Evolutionary conservation across 2,888 invertebrate genomes (phyloP), one percentile per base, ranked within the genome.

Genomic region (Caenorhabditis wallacei): DNA sequence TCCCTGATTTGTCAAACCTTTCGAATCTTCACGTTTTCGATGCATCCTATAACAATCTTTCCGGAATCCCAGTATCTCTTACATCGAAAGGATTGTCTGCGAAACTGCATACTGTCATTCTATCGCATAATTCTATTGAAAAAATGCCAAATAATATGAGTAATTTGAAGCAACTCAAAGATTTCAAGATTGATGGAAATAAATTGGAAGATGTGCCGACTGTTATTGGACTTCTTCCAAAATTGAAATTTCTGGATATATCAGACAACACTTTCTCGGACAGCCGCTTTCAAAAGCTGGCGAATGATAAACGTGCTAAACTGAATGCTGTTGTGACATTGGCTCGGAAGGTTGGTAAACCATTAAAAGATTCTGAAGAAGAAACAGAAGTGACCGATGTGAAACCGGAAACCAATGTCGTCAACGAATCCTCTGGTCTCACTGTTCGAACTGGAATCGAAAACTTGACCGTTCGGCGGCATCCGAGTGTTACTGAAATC

Each of bases 281-380:
- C 20, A 51, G 66, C 1, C 70, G 88, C 3, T 87, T 88, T 56
- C 69, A 71, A 51, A 87, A 87, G 56, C 54, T 88, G 53, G 78
- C 84, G 2, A 88, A 88, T 54, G 88, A 88, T 22, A 84, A 82
- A 43, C 56, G 88, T 35, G 78, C 84, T 0, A 88, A 86, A 66
- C 78, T 88, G 7, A 53, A 71, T 20, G 85, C 88, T 10, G 56
- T 86, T 1, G 26, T 85, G 10, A 59, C 82, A 3, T 16, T 74
- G 20, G 74, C 57, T 4, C 40, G 24, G 13, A 72, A 72, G 51
- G 22, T 46, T 13, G 70, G 70, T 22, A 79, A 79, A 48, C 64
- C 70, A 18, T 51, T 70, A 4, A 16, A 63, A n/a, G 63, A 64
- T 24, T 66, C 46, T 5, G 46, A 78, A 37, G 72, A 53, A 10